Evolutionary conservation across 2,113 vertebrate species (phyloP).

Genomic region (Serilophus lunatus): DNA sequence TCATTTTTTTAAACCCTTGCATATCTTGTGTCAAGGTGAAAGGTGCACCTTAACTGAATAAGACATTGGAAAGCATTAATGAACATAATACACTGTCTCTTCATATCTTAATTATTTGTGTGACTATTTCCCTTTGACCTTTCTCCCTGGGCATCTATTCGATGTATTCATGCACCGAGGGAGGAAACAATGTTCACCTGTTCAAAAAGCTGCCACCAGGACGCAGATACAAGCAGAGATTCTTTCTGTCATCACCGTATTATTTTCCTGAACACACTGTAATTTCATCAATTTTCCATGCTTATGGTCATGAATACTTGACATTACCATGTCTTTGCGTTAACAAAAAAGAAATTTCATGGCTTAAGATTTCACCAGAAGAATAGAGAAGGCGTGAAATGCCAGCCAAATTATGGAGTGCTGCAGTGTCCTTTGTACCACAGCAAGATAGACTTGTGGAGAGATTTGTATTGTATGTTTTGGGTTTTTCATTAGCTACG

Average conservation of each 20-base stretch:
- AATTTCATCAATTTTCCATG: conserved; percentile 85
- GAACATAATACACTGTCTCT: conserved; percentile 7
- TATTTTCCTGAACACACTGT: conserved; percentile 78
- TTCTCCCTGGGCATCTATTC: conserved; percentile 68
- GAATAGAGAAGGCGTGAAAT: conserved; percentile 67
- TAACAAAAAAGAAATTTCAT: conserved; percentile 87
- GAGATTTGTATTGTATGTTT: neutral
- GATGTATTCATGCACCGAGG: conserved; percentile 64
- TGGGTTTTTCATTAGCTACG: neutral
- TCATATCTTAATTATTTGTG: conserved; percentile 73
- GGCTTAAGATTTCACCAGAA: conserved; percentile 72
- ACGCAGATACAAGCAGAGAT: conserved; percentile 66
- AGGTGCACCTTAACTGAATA: neutral
- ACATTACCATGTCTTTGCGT: conserved; percentile 82
- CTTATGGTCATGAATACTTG: conserved; percentile 76
- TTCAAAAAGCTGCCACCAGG: conserved; percentile 77
- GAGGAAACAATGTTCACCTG: conserved; percentile 78
- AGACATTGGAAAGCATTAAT: conserved; percentile 4
- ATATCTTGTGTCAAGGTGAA: neutral
- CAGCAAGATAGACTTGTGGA: neutral
- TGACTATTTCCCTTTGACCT: conserved; percentile 68
- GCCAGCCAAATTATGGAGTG: conserved; percentile 26
- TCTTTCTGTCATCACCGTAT: conserved; percentile 70
- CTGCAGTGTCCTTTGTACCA: conserved; percentile 8
- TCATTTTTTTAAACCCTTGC: neutral